Conservation (phyloP, 2,113 vertebrate genomes). For the Bujurquina vittata region DNA sequence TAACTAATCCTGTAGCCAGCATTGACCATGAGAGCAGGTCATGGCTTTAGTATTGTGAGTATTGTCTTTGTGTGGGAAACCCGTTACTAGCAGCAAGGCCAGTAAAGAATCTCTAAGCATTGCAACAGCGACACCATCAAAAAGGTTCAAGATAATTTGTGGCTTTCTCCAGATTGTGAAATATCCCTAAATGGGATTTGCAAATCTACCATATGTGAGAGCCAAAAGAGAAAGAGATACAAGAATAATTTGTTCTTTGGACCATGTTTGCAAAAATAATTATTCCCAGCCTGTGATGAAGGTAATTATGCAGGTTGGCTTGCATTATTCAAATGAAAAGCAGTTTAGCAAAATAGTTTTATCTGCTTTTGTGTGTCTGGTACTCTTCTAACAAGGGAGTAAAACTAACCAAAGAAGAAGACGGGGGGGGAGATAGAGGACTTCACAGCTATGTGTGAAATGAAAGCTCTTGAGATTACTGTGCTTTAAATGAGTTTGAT, state of each 20-base stretch:
- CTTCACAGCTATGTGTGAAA: not conserved
- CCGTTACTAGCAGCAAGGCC: slow-evolving; percentile 22
- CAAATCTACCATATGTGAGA: slow-evolving; percentile 20
- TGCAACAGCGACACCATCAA: slow-evolving; percentile 8
- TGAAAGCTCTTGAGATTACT: slow-evolving; percentile 20
- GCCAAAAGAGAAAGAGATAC: slow-evolving; percentile 22
- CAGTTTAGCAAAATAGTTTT: slow-evolving; percentile 55
- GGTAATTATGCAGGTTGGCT: slow-evolving; percentile 57
- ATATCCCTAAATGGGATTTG: slow-evolving; percentile 30
- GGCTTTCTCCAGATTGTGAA: slow-evolving; percentile 7
- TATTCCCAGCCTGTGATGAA: slow-evolving; percentile 48
- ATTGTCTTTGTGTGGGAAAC: slow-evolving; percentile 26
- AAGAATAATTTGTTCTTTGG: slow-evolving; percentile 42
- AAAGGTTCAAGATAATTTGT: slow-evolving; percentile 23
- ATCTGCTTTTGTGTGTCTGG: not conserved
- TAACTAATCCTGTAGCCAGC: slow-evolving; percentile 12
- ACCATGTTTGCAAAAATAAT: slow-evolving; percentile 57
- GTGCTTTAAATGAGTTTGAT: slow-evolving; percentile 38
- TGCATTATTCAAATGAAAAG: slow-evolving; percentile 57
- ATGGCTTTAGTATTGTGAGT: not conserved
- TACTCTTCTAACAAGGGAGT: slow-evolving; percentile 5
- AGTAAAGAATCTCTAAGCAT: not conserved
- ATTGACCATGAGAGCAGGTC: slow-evolving; percentile 2
- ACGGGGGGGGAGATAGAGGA: not conserved
- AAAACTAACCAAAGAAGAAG: slow-evolving; percentile 6